Evolutionary conservation across 1,140 invertebrate genomes (phyloP), one percentile per base, ranked within the genome.

Genomic region (Caenorhabditis latens): DNA sequence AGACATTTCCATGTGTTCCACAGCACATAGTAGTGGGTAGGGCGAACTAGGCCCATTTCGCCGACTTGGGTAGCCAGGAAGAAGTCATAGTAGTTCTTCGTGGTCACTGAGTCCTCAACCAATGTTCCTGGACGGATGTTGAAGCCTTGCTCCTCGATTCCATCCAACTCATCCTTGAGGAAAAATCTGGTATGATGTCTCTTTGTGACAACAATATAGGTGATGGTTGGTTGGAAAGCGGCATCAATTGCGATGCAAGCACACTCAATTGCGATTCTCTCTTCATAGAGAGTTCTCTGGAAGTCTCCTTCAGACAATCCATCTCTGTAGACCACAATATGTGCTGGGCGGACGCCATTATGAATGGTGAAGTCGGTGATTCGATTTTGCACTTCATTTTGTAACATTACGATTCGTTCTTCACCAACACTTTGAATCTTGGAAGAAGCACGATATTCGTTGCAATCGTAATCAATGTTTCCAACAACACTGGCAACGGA

Each of bases 121-220:
- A 86, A 16, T 11, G 67, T 86, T 46, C 85, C 85, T 0, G 85
- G 85, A 9, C 21, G 42, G 14, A 86, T 13, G 24, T 86, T 86
- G 50, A 21, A 86, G 3, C 19, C 48, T 16, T 46, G 42, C 2
- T 19, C 1, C 50, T 57, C 79, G 46, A 14, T 4, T 40, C 43
- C 43, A 21, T 87, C 57, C 19, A 48, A 0, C 42, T 21, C 11
- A 42, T 50, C 24, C 24, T 84, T 46, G 4, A 75, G 57, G 86
- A 83, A 87, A 58, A 87, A 87, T 32, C 63, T 14, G 2, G 86
- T 87, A 32, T 87, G 86, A 40, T 87, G 86, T 46, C 86, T 11
- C 63, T 87, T 87, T 9, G 75, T 61, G 57, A 53, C 46, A 42
- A 87, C 86, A 57, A 87, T 87, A 40, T 87, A 87, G 14, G 86